Conservation (phyloP, 2,113 vertebrate genomes). For the Carettochelys insculpta region DNA sequence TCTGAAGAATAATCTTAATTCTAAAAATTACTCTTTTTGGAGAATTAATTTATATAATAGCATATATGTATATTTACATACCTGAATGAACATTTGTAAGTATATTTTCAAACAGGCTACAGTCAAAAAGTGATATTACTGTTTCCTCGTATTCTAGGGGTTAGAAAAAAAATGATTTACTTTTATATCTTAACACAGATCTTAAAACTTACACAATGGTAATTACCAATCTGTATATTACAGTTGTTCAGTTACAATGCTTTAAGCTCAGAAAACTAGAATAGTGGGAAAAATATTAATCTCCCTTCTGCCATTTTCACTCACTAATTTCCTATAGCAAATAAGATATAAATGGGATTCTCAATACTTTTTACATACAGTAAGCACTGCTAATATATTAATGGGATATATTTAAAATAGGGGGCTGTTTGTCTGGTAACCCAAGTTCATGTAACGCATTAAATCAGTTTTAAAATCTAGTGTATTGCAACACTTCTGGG, state of each 20-base stretch:
- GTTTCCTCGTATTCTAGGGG: constrained; percentile 78
- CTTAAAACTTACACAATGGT: neutral
- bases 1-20: neutral
- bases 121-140: constrained; percentile 74
- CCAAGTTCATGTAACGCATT: neutral
- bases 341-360: neutral
- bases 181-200: neutral
- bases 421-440: neutral
- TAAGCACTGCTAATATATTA: neutral
- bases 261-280: neutral
- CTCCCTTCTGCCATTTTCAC: neutral
- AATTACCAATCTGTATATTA: neutral
- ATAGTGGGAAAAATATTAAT: neutral
- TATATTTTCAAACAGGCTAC: constrained; percentile 75
- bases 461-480: neutral
- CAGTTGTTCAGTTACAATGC: neutral
- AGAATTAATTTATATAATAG: neutral
- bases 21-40: neutral
- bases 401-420: neutral
- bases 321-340: neutral
- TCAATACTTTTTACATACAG: neutral
- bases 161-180: neutral
- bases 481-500: neutral
- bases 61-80: constrained; percentile 39
- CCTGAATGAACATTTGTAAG: constrained; percentile 69